Evolutionary conservation across 2,113 vertebrate genomes (phyloP), one percentile per base, ranked within the genome.

Genomic region (Istiophorus platypterus): DNA sequence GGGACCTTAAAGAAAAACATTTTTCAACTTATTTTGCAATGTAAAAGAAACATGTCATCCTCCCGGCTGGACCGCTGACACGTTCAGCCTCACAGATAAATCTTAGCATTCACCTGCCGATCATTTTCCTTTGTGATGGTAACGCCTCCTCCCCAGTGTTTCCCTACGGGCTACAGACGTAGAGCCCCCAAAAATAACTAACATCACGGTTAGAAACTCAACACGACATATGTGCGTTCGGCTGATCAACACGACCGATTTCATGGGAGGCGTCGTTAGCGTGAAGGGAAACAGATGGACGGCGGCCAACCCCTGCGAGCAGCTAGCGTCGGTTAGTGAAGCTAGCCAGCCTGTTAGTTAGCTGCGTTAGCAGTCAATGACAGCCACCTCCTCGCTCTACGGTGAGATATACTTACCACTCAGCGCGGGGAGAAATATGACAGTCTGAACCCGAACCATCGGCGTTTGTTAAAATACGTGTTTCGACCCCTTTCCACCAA

Each of bases 401-500:
- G 15, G 9, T 34, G 13, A 37, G 66, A 68, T 8, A 65, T 24
- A 88, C 92, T 89, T 18, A 93, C 92, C 90, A 76, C 82, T 85
- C 56, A 62, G 34, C 29, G 56, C 59, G 62, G n/a, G 73, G 63
- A 75, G 6, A 31, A 59, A 24, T 11, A 17, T 1, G 20, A 31
- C 5, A 45, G 17, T 51, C 18, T 34, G 58, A 31, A 2, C 37
- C 17, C 29, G 27, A 67, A 85, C 10, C 90, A 92, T 91, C 18
- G 41, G 75, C 7, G 13, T 15, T 58, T 57, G n/a, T 49, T 69
- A 17, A 37, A 51, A 47, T 0, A 24, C n/a, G 49, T 10, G 4
- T 39, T 29, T 51, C 4, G 6, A 6, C 31, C 2, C 0, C 27
- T 12, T 72, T 27, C 22, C 7, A 42, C 68, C 3, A 22, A 76